Percentiles rank a stretch among this genome's conserved stretches.
phyloP scores from a whole-genome alignment of 2,888 invertebrate species.

The Germaria angustata region DNA sequence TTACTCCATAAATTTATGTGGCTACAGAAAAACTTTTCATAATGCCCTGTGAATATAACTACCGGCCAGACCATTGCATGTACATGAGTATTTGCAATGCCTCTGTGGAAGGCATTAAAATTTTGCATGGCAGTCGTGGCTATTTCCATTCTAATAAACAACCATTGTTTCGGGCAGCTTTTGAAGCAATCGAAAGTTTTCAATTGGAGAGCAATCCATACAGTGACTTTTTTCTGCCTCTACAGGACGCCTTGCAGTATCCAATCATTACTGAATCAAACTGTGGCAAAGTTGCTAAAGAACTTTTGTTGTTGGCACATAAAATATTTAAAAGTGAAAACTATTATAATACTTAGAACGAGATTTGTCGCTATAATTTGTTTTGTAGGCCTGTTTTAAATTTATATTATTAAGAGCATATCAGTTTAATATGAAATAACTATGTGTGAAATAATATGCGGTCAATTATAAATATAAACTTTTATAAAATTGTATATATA shows the following conservation, averaged over 20 bases:
- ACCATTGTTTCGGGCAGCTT: conserved; percentile 89
- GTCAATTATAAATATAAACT: too few relatives aligned
- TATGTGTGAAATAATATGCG: too few relatives aligned
- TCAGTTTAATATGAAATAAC: not conserved
- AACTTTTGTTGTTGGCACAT: conserved; percentile 81
- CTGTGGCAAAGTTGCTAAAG: conserved; percentile 84
- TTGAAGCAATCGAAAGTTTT: conserved; percentile 82
- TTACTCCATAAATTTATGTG: not conserved
- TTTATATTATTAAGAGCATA: too few relatives aligned
- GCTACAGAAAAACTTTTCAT: conserved; percentile 87
- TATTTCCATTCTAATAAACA: conserved; percentile 93
- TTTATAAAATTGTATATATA: too few relatives aligned
- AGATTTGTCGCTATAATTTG: too few relatives aligned
- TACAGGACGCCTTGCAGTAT: conserved; percentile 80
- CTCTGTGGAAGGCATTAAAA: conserved; percentile 84
- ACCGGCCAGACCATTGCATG: conserved; percentile 97
- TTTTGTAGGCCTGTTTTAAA: too few relatives aligned
- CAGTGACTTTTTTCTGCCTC: conserved; percentile 72
- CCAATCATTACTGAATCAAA: conserved; percentile 83
- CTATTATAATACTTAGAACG: conserved; percentile 68
- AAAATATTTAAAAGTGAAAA: conserved; percentile 78
- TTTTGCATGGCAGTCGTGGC: conserved; percentile 93
- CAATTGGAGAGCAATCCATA: conserved; percentile 81
- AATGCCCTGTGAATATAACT: conserved; percentile 93
- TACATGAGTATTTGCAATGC: conserved; percentile 91